These are phyloP conservation scores for Cyprinodon tularosa DNA, from an alignment of 2,113 vertebrate genomes.

Conservation along the genomic window DNA sequence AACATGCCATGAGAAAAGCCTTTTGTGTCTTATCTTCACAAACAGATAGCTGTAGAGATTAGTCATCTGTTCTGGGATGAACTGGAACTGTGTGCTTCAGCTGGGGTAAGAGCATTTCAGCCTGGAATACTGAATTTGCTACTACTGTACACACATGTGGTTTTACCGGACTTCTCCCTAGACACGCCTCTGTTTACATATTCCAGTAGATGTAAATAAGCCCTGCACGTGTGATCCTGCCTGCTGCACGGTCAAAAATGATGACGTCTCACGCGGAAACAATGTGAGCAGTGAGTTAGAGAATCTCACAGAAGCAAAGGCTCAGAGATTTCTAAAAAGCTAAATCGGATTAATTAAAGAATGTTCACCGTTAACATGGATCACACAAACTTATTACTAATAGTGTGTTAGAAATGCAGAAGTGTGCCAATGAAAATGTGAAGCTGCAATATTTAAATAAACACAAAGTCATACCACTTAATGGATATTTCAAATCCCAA, in stretches of 20 bases:
- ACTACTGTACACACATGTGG: not conserved
- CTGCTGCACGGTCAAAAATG: not conserved
- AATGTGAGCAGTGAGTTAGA: not conserved
- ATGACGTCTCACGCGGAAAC: not conserved
- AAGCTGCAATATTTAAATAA: too few relatives aligned
- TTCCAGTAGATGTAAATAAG: not conserved
- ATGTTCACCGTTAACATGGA: not conserved
- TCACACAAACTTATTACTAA: not conserved
- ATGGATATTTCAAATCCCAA: too few relatives aligned
- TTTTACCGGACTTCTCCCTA: not conserved
- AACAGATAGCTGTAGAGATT: not conserved
- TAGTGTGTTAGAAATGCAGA: not conserved
- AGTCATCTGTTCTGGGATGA: not conserved
- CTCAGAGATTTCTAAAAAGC: not conserved
- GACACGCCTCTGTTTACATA: not conserved
- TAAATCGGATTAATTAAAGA: not conserved
- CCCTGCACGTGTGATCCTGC: not conserved
- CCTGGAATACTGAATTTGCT: not conserved
- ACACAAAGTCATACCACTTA: too few relatives aligned
- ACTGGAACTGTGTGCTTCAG: too few relatives aligned
- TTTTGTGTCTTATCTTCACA: not conserved
- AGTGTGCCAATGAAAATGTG: too few relatives aligned
- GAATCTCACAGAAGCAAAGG: not conserved
- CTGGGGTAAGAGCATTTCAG: too few relatives aligned
- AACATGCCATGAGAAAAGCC: not conserved